A percentile compares a stretch with the other conserved stretches of the same genome.
Evolutionary conservation across 2,888 invertebrate species (phyloP).

Genomic region (Chrysodeixis includens): DNA sequence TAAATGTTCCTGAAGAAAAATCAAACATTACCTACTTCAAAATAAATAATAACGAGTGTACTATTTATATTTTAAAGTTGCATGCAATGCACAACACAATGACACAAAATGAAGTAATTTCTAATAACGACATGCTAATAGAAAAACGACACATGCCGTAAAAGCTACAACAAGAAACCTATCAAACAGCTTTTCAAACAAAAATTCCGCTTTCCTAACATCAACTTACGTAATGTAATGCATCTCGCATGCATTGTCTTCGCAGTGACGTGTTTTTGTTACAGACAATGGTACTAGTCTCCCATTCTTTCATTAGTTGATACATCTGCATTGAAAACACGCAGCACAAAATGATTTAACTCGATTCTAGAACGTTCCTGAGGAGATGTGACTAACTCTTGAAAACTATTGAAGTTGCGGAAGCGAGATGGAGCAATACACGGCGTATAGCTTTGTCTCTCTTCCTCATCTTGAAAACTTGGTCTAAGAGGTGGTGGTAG

Average conservation of each 20-base stretch:
- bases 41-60: no score
- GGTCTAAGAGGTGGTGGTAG: no score
- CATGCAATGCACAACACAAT: no score
- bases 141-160: not conserved
- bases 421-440: no score
- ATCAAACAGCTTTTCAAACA: slow-evolving; percentile 8
- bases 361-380: slow-evolving; percentile 30
- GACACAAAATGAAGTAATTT: not conserved
- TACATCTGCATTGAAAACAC: slow-evolving; percentile 25
- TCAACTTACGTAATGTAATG: slow-evolving; percentile 27
- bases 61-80: no score
- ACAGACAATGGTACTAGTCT: slow-evolving; percentile 17
- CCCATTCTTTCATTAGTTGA: slow-evolving; percentile 16
- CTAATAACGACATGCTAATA: not conserved
- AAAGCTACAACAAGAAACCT: not conserved
- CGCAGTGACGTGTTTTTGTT: slow-evolving; percentile 24
- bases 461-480: no score
- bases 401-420: no score
- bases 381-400: no score
- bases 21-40: no score
- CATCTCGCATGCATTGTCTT: slow-evolving; percentile 29
- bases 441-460: no score
- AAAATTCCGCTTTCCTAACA: slow-evolving; percentile 5
- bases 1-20: no score
- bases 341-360: slow-evolving; percentile 22